Base-by-base conservation (phyloP, 2,888 invertebrate genomes). In the Hermodice carunculata region DNA sequence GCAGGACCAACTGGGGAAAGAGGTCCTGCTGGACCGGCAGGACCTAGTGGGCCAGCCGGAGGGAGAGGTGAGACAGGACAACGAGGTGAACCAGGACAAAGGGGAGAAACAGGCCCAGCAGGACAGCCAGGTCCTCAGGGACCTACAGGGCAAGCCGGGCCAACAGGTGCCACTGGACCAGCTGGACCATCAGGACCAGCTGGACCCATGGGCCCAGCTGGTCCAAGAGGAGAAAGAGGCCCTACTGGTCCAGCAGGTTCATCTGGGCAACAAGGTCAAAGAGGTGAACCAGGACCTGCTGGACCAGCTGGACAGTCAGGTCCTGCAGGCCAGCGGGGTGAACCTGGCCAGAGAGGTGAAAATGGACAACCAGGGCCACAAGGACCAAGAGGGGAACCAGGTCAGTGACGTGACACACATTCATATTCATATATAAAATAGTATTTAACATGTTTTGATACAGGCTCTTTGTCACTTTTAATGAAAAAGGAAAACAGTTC, bases 31-130 rank as follows among this genome's bases (percentile, higher is more conserved):
- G 61, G 53, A 48, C 22, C 34, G 28, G 1, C 61, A 24, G 67
- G 67, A 28, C 43, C 29, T 17, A 37, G 29, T 3, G 73, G 73
- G 11, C 49, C 54, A 34, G 49, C 54, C 22, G 72, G 72, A 51
- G 43, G 54, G 3, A 17, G 51, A 54, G 69, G 69, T 42, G 52
- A 54, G n/a, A 29, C 66, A 43, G 69, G 69, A 63, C 51, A 37
- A 8, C 37, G 49, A 34, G 69, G 69, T 28, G 29, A 60, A 19
- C 43, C 24, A 22, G 65, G 65, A n/a, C 17, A 53, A 8, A n/a
- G 42, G 29, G 65, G 65, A 8, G 28, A 31, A 29, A 14, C 48
- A 22, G 66, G 66, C 44, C 19, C n/a, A 1, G n/a, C 32, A n/a
- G 61, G 56, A 4, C 11, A 32, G 26, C 17, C n/a, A 43, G 63